These are phyloP conservation scores for Drosophila lutescens DNA, from an alignment of 2,888 invertebrate species.

Conservation along the genomic window DNA sequence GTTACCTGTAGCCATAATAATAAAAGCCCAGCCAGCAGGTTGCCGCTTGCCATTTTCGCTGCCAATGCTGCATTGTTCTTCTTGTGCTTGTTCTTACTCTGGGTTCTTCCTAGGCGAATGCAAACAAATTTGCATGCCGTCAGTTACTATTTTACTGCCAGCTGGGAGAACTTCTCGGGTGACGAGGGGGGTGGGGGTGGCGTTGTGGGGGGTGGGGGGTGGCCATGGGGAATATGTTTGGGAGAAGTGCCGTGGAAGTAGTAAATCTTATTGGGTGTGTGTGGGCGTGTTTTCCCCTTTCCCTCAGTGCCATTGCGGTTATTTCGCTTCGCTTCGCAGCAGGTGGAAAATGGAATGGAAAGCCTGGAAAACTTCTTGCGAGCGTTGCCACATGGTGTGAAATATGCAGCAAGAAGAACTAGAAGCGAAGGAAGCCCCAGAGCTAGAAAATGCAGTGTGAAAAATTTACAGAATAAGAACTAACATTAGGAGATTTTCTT, in stretches of 20 bases:
- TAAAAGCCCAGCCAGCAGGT: conserved; percentile 71
- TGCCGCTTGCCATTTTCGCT: conserved; percentile 66
- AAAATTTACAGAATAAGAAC: background rate
- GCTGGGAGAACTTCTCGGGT: conserved; percentile 57
- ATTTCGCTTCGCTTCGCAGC: conserved; percentile 46
- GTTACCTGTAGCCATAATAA: conserved; percentile 64
- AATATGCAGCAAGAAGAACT: conserved; percentile 63
- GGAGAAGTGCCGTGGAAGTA: conserved; percentile 48
- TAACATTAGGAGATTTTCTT: too few species aligned
- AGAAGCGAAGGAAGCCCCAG: conserved; percentile 7
- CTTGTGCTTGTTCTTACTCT: conserved; percentile 39
- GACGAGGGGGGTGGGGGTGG: conserved; percentile 8
- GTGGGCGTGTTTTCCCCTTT: conserved; percentile 11
- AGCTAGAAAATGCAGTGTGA: background rate
- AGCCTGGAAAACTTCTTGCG: conserved; percentile 50
- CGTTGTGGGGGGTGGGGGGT: background rate
- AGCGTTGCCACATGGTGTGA: conserved; percentile 80
- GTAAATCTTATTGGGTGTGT: conserved; percentile 73
- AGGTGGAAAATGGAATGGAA: conserved; percentile 30
- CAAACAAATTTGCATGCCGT: conserved; percentile 80
- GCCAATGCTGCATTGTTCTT: conserved; percentile 62
- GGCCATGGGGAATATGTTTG: conserved; percentile 4
- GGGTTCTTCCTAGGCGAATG: conserved; percentile 58
- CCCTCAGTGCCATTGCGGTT: conserved; percentile 63
- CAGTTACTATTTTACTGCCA: conserved; percentile 80